Evolutionary conservation across 2,113 vertebrate species (phyloP).

Genomic region (Anolis sagrei): DNA sequence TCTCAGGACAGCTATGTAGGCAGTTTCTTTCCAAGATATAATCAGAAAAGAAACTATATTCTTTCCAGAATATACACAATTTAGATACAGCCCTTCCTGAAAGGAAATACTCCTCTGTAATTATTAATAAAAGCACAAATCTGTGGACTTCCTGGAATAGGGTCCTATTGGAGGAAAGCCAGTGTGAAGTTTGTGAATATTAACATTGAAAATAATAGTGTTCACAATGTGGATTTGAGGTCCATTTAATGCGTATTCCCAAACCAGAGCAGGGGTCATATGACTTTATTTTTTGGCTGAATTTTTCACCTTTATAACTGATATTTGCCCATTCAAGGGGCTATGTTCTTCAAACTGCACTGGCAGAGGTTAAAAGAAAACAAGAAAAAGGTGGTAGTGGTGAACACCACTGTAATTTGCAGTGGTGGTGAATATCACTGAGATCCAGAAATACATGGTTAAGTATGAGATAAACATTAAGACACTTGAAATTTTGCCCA

Average conservation of each 20-base stretch:
- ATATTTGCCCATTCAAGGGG: not conserved
- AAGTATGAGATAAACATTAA: not conserved
- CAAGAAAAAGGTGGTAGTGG: not conserved
- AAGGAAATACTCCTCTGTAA: constrained; percentile 63
- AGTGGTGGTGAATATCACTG: too few species aligned
- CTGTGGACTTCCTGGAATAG: constrained; percentile 52
- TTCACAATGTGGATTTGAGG: not conserved
- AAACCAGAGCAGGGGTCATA: not conserved
- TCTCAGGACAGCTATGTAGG: constrained; percentile 56
- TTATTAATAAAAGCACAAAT: constrained; percentile 57
- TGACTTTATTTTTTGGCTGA: not conserved
- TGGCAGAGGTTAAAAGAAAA: not conserved
- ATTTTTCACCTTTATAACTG: not conserved
- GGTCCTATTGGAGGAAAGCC: constrained; percentile 39
- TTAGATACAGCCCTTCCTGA: constrained; percentile 53
- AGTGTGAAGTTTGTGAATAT: constrained; percentile 36
- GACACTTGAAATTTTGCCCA: not conserved
- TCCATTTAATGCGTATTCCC: not conserved
- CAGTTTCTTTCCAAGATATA: constrained; percentile 63
- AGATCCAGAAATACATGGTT: not conserved
- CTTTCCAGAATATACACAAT: constrained; percentile 60
- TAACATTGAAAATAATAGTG: not conserved
- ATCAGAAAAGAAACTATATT: constrained; percentile 58
- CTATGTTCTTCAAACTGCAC: not conserved
- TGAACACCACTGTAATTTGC: not conserved